These are phyloP conservation scores for Sander vitreus DNA, from an alignment of 2,113 vertebrate genomes.

Conservation along the genomic window DNA sequence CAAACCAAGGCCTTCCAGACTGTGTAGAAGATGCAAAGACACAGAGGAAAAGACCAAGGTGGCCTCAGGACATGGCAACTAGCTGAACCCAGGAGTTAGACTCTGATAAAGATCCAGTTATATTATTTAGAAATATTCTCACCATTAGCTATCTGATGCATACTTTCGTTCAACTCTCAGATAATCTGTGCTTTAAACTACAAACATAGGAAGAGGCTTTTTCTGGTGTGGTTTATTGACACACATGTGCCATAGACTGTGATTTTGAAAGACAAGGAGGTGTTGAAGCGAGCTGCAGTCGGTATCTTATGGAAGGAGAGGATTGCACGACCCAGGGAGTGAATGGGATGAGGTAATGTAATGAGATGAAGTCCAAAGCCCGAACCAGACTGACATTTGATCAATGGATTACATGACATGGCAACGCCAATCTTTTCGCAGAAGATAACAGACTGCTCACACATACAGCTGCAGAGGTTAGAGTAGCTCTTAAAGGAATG, in stretches of 20 bases:
- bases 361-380: neutral
- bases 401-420: neutral
- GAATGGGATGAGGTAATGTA: neutral
- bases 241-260: neutral
- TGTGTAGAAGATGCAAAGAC: conserved; percentile 75
- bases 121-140: conserved; percentile 6
- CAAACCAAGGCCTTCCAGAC: conserved; percentile 91
- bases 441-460: neutral
- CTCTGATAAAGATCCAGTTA: conserved; percentile 4
- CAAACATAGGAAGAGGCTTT: neutral
- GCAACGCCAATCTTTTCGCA: neutral
- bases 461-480: neutral
- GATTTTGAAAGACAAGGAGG: neutral
- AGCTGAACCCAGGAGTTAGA: conserved; percentile 16
- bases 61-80: conserved; percentile 43
- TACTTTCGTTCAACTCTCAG: conserved; percentile 12
- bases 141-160: neutral
- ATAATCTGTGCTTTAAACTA: conserved; percentile 18
- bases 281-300: neutral
- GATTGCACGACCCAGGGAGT: neutral
- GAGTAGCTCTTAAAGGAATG: no score
- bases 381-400: neutral
- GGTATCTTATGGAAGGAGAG: neutral
- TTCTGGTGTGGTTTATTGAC: no score
- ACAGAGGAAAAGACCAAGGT: conserved; percentile 10